Conservation (phyloP, 1,140 invertebrate species). For the Papilio dardanus region DNA sequence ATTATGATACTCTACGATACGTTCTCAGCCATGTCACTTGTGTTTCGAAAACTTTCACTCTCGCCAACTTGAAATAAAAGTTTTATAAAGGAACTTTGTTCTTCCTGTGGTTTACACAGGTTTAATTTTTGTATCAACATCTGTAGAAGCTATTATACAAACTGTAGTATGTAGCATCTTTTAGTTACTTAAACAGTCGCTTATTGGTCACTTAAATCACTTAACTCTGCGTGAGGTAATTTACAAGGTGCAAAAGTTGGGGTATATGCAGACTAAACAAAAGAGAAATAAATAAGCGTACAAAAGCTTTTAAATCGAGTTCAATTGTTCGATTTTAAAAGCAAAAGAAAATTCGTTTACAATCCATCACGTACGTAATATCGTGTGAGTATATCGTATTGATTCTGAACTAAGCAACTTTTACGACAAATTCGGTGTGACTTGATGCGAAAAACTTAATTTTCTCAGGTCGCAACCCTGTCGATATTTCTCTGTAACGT, state of each 20-base stretch:
- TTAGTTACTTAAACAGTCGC: too few species aligned
- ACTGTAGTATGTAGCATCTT: too few species aligned
- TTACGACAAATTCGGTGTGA: constrained; percentile 40
- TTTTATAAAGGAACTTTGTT: neutral
- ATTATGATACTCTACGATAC: neutral
- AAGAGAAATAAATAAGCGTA: neutral
- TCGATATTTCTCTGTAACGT: constrained; percentile 41
- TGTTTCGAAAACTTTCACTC: neutral
- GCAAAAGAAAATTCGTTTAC: neutral
- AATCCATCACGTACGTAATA: neutral
- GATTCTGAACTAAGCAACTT: constrained; percentile 36
- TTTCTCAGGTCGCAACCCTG: constrained; percentile 37
- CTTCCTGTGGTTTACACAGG: too few species aligned
- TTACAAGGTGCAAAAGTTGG: too few species aligned
- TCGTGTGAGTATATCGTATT: constrained; percentile 28
- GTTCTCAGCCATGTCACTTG: neutral
- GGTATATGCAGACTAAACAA: neutral
- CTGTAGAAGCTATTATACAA: too few species aligned
- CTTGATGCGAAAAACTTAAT: constrained; percentile 41
- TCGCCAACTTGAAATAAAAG: neutral
- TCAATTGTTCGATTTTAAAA: neutral
- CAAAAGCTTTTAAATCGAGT: neutral
- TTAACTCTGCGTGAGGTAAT: too few species aligned
- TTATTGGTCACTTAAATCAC: too few species aligned
- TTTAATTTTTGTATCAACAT: too few species aligned